Evolutionary conservation across 1,140 invertebrate genomes (phyloP).

Genomic region (Drosophila varians): DNA sequence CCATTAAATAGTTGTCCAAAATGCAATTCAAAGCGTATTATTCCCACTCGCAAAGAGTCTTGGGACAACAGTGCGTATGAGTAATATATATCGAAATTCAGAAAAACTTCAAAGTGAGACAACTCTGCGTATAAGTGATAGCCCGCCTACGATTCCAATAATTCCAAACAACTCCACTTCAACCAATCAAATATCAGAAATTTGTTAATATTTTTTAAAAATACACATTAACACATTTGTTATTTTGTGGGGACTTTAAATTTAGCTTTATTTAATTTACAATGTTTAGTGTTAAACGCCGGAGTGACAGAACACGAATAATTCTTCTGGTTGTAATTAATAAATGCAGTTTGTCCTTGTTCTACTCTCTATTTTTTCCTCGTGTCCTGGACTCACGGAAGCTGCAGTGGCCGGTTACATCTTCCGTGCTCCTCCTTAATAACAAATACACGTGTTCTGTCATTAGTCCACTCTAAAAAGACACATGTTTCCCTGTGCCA

Average conservation of each 20-base stretch:
- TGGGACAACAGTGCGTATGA: not conserved
- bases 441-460: not conserved
- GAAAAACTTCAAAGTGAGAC: too few relatives aligned
- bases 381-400: not conserved
- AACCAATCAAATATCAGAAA: too few relatives aligned
- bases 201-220: too few relatives aligned
- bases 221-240: too few relatives aligned
- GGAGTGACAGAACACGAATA: not conserved
- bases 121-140: too few relatives aligned
- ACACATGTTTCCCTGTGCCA: not conserved
- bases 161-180: too few relatives aligned
- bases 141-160: too few relatives aligned
- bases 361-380: not conserved
- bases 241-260: constrained; percentile 1
- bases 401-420: not conserved
- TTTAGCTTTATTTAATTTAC: constrained; percentile 4
- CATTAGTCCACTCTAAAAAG: not conserved
- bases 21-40: too few relatives aligned
- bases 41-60: not conserved
- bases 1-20: too few relatives aligned
- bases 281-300: constrained; percentile 18
- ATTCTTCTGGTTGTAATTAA: not conserved
- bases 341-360: not conserved
- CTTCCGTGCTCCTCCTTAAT: not conserved
- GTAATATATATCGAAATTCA: too few relatives aligned